Base-by-base conservation (phyloP, 2,113 vertebrate species). In the Chloebia gouldiae region DNA sequence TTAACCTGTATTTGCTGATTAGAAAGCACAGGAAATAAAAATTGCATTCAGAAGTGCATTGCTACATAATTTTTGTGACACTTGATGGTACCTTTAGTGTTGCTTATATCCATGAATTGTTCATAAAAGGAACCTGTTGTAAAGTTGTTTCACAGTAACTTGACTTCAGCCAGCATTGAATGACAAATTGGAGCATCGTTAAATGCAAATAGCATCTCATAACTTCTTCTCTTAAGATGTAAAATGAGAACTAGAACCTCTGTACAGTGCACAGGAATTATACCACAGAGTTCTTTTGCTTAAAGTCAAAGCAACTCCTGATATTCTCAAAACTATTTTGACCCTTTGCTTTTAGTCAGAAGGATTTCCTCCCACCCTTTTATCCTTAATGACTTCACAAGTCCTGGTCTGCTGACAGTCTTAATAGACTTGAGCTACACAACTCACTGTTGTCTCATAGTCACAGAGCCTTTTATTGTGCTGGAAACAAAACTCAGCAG, bases 21-120 rank as follows among this genome's bases (percentile, higher is more conserved):
- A 42, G 54, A 93, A 96, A 88, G 16, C 14, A 56, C 35, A 72
- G 31, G 19, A 95, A 96, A 84, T 85, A 91, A 94, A 87, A 95
- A 79, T 11, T 42, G 6, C 18, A 70, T 93, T 82, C 72, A 40
- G 47, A 72, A 33, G 40, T 33, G 28, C 25, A 53, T 47, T 53
- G 35, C 70, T 68, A 69, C n/a, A 75, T 93, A 79, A 85, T 83
- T 97, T 92, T 77, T 95, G 59, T 96, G 54, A 73, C 75, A 88
- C 20, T n/a, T 92, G 50, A 50, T 69, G 28, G 23, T 61, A n/a
- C 7, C 47, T 96, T 92, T 95, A 88, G 81, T 51, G 65, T 81
- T 85, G 61, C 42, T 95, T 23, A 66, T 78, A 64, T 85, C 71
- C 75, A 65, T 37, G 80, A 65, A 81, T 7, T 47, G 7, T 44